Evolutionary conservation across 2,797 vertebrate species (phyloP).

Genomic region (Enteromius afrohamiltoni): DNA sequence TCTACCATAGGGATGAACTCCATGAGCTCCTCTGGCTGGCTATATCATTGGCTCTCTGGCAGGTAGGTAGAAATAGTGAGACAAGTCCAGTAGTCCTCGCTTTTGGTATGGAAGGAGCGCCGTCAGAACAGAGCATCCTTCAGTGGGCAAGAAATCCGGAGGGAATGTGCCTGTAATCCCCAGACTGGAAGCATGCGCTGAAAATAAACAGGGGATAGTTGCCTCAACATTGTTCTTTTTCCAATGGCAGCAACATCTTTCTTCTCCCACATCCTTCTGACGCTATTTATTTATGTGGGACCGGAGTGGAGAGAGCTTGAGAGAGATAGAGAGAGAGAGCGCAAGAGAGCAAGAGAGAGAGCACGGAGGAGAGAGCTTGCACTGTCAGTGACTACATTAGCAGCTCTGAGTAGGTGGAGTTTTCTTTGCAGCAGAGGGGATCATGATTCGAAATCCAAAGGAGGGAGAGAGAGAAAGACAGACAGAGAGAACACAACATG

Average conservation of each 20-base stretch:
- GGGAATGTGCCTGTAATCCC: slow-evolving; percentile 60
- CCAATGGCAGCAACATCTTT: slow-evolving; percentile 64
- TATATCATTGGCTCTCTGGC: slow-evolving; percentile 58
- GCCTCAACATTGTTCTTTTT: slow-evolving; percentile 68
- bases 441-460: slow-evolving; percentile 68
- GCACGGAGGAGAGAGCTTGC: slow-evolving; percentile 55
- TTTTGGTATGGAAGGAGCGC: slow-evolving; percentile 46
- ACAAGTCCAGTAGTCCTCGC: slow-evolving; percentile 74
- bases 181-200: slow-evolving; percentile 57
- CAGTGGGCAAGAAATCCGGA: slow-evolving; percentile 55
- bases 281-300: slow-evolving; percentile 68
- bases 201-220: slow-evolving; percentile 54
- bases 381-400: slow-evolving; percentile 72
- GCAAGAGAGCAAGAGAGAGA: slow-evolving; percentile 35
- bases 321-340: slow-evolving; percentile 40
- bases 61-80: slow-evolving; percentile 58
- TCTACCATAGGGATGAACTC: slow-evolving; percentile 67
- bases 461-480: slow-evolving; percentile 44
- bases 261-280: slow-evolving; percentile 63
- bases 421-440: slow-evolving; percentile 70
- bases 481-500: slow-evolving; percentile 11
- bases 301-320: slow-evolving; percentile 48
- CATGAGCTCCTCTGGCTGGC: slow-evolving; percentile 66
- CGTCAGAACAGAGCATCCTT: slow-evolving; percentile 75
- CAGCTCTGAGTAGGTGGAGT: slow-evolving; percentile 70